Conservation (phyloP, 2,888 invertebrate species). For the Meiosimyza decipiens region DNA sequence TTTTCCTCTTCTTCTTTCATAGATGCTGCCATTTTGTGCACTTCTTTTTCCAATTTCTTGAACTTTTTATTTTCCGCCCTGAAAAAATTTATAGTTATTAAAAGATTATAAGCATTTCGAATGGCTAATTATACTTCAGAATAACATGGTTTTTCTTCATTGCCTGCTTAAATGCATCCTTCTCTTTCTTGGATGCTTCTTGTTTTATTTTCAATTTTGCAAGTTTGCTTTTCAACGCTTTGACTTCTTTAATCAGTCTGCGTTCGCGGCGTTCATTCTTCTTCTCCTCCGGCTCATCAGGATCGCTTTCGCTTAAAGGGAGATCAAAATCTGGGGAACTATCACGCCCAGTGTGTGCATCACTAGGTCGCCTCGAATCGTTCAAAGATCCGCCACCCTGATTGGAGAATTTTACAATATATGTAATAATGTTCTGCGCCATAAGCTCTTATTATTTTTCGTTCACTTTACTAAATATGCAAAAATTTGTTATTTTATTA, state of each 20-base stretch:
- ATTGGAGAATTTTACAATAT: not conserved
- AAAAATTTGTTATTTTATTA: not conserved
- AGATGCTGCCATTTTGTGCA: conserved; percentile 89
- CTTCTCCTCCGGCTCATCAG: conserved; percentile 75
- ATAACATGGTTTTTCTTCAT: conserved; percentile 84
- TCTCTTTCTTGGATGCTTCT: conserved; percentile 80
- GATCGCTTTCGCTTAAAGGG: conserved; percentile 73
- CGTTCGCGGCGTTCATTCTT: conserved; percentile 77
- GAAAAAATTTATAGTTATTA: conserved; percentile 25
- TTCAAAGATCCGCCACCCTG: conserved; percentile 59
- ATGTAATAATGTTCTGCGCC: too few species aligned
- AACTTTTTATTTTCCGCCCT: conserved; percentile 85
- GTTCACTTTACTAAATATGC: not conserved
- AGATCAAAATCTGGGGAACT: conserved; percentile 72
- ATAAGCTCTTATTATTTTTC: too few species aligned
- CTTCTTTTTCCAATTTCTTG: conserved; percentile 85
- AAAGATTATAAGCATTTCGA: not conserved
- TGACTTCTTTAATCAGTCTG: conserved; percentile 69
- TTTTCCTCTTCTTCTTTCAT: conserved; percentile 85
- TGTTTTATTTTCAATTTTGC: conserved; percentile 74
- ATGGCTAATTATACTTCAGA: conserved; percentile 70
- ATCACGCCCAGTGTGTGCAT: conserved; percentile 67
- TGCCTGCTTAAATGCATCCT: conserved; percentile 80
- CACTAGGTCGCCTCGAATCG: conserved; percentile 64
- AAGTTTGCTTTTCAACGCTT: conserved; percentile 67